Percentiles rank a stretch among this genome's conserved stretches.
Evolutionary conservation across 2,888 invertebrate genomes (phyloP).

Genomic region (Digitonthophagus gazella): DNA sequence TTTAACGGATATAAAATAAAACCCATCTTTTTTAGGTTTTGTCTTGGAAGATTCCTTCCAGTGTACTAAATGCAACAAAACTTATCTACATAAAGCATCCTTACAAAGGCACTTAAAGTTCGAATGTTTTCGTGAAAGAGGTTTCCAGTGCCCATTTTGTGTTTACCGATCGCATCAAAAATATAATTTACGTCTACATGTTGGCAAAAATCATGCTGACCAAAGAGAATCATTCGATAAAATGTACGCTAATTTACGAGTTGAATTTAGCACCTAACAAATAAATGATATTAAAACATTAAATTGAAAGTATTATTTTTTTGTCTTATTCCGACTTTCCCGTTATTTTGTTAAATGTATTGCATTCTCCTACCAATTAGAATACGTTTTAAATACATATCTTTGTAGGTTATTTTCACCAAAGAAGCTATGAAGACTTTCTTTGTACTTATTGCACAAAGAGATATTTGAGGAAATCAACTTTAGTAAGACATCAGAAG

Average conservation of each 20-base stretch:
- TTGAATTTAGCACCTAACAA: background rate
- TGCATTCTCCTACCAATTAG: no score
- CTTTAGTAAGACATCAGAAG: conserved; percentile 26
- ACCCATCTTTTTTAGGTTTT: background rate
- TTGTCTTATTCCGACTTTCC: no score
- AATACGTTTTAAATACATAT: no score
- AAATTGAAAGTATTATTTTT: no score
- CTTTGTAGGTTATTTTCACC: background rate
- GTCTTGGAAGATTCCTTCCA: background rate
- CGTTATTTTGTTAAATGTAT: no score
- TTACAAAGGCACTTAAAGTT: conserved; percentile 31
- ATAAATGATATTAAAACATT: background rate
- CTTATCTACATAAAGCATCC: background rate
- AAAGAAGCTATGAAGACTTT: background rate
- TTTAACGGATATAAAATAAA: no score
- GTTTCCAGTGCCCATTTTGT: conserved; percentile 69
- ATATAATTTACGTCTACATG: conserved; percentile 72
- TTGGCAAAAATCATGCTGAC: conserved; percentile 16
- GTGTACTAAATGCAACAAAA: conserved; percentile 11
- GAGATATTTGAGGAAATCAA: conserved; percentile 20
- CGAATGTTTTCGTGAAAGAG: conserved; percentile 30
- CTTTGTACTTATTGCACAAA: conserved; percentile 11
- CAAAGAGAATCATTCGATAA: conserved; percentile 18
- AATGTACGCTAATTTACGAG: conserved; percentile 1
- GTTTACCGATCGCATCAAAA: conserved; percentile 73